phyloP scores from a whole-genome alignment of 1,140 invertebrate genomes.

The Drosophila subpulchrella region DNA sequence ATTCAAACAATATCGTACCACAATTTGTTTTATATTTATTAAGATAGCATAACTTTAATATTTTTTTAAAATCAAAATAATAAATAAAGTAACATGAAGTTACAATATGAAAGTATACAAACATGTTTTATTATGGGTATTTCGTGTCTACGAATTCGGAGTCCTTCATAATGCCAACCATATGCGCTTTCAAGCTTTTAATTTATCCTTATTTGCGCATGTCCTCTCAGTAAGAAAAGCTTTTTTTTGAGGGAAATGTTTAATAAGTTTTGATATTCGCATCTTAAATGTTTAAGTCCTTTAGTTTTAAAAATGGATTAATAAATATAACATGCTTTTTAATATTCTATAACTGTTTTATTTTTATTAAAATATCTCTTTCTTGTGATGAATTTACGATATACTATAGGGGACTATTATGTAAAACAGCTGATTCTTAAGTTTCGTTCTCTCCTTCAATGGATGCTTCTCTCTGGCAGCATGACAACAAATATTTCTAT shows the following conservation, averaged over 20 bases:
- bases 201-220: constrained; percentile 15
- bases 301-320: neutral
- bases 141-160: constrained; percentile 3
- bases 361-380: neutral
- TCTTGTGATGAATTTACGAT: neutral
- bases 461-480: neutral
- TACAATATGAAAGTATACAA: neutral
- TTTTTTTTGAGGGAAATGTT: neutral
- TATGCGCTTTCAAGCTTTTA: constrained; percentile 1
- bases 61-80: constrained; percentile 33
- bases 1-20: neutral
- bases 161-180: neutral
- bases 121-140: neutral
- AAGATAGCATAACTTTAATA: neutral
- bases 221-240: constrained; percentile 14
- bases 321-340: neutral
- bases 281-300: neutral
- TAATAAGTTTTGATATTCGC: neutral
- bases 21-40: constrained; percentile 6
- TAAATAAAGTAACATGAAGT: neutral
- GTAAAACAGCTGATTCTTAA: constrained; percentile 17
- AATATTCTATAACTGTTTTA: neutral
- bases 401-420: neutral
- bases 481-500: constrained; percentile 20
- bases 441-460: neutral